phyloP scores from a whole-genome alignment of 2,113 vertebrate species.

The Ellobius talpinus region DNA sequence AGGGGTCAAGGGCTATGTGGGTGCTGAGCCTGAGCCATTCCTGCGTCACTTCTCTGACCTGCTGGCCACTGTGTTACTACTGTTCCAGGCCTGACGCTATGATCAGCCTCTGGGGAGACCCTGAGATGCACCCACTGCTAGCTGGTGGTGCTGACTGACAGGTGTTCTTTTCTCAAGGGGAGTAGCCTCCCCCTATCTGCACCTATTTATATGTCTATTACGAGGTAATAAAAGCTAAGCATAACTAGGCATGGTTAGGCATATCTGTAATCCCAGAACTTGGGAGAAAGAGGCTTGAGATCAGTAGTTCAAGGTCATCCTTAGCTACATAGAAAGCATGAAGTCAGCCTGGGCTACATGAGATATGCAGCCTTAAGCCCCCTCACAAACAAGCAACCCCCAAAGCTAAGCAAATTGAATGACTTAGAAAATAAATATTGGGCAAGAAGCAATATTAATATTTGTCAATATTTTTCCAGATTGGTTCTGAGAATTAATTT shows the following conservation, averaged over 20 bases:
- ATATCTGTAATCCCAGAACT: not conserved
- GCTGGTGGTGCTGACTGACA: not conserved
- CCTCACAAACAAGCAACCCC: not conserved
- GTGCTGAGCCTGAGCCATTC: slow-evolving; percentile 50
- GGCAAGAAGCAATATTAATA: not conserved
- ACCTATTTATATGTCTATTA: not conserved
- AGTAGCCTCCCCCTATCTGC: not conserved
- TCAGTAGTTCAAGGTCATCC: not conserved
- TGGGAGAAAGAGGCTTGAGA: not conserved
- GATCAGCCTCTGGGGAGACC: not conserved
- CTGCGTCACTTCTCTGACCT: slow-evolving; percentile 52
- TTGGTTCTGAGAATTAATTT: slow-evolving; percentile 39
- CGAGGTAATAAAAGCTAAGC: not conserved
- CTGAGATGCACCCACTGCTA: accelerated
- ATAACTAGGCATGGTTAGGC: not conserved
- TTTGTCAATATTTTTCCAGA: not conserved
- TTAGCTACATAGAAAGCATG: not conserved
- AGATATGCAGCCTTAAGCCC: not conserved
- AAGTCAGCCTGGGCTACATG: not conserved
- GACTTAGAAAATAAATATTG: not conserved
- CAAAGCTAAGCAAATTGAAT: not conserved
- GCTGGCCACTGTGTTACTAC: not conserved
- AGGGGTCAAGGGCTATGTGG: slow-evolving; percentile 61
- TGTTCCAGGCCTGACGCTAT: not conserved
- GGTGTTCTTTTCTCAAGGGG: not conserved